Evolutionary conservation across 2,888 invertebrate genomes (phyloP), one percentile per base, ranked within the genome.

Genomic region (Byasa hedistus): DNA sequence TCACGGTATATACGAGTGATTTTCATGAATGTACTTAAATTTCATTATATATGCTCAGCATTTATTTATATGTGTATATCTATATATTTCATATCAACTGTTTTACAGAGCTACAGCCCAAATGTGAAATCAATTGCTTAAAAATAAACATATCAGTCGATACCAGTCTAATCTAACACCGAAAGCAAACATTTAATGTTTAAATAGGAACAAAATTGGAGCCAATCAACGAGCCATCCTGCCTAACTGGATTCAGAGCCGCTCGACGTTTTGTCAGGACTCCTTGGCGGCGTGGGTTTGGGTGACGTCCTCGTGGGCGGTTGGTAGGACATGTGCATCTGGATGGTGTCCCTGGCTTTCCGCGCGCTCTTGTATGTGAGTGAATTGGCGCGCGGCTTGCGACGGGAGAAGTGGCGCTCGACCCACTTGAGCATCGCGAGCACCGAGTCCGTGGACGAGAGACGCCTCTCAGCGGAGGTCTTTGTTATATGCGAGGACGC

Each of bases 341-440:
- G 95, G 24, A 96, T 94, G 0, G 94, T 94, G 69, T 95, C 94
- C n/a, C 93, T 92, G 0, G 90, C 82, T 69, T 93, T 94, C 21
- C 94, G 89, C n/a, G 94, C 93, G 69, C 87, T 87, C 71, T 87
- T 92, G 80, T 93, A 94, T 0, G 94, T 94, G 44, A 94, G 82
- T 0, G 95, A 95, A 81, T 95, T 95, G 62, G 95, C 93, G 32
- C 95, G 87, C 0, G 96, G 96, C 82, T 96, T 96, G 76, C 96
- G 94, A 52, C 95, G 93, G 73, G 95, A 95, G 80, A 97, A 94
- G 81, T 97, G 97, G 21, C 97, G 91, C 77, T 97, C 97, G 1
- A 97, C 96, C 97, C 97, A 98, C 79, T 96, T 96, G 61, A 98
- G 92, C 95, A 98, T 95, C 0, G 97, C 96, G 64, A 97, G 93